Base-by-base conservation (phyloP, 2,113 vertebrate species). In the Sisor rabdophorus region DNA sequence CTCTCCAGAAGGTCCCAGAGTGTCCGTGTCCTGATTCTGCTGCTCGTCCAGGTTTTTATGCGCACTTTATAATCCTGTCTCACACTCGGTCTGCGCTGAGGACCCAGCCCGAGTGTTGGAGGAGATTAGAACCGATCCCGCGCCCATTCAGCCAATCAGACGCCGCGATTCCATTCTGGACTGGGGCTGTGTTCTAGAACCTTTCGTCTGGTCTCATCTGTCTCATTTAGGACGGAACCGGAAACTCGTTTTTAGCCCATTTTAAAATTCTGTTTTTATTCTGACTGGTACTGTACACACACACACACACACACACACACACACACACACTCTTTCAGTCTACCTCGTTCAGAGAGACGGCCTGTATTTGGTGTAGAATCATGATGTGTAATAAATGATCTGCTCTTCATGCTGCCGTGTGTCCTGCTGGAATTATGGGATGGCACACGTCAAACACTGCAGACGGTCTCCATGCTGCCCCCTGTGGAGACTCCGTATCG, bases 391-490 rank as follows among this genome's bases (percentile, higher is more conserved):
- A 26, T 9, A 16, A 17, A 48, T 1, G 44, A 10, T 10, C 48
- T 13, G 48, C 24, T 26, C 24, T 17, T 47, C n/a, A 9, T 7
- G 7, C n/a, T 17, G 2, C 40, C 7, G 8, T 47, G 11, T 12
- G n/a, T 24, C 19, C 36, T 44, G 36, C 12, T 12, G 7, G 12
- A 47, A 65, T 67, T 26, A 26, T 16, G n/a, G 40, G 32, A 44
- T 65, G 17, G 65, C 47, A n/a, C n/a, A n/a, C n/a, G n/a, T 69
- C 16, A 44, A 44, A 44, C 40, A 44, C 19, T 30, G 52, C 47
- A 50, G 17, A 50, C 50, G 15, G 16, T 28, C 24, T 68, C 65
- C 26, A 2, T 80, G 78, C 83, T 30, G 69, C 50, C 26, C 54
- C 40, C 15, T 40, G 2, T 3, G 26, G 3, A 40, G 52, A 22